Evolutionary conservation across 2,797 vertebrate species (phyloP), one percentile per base, ranked within the genome.

Genomic region (Helicolenus hilgendorfi): DNA sequence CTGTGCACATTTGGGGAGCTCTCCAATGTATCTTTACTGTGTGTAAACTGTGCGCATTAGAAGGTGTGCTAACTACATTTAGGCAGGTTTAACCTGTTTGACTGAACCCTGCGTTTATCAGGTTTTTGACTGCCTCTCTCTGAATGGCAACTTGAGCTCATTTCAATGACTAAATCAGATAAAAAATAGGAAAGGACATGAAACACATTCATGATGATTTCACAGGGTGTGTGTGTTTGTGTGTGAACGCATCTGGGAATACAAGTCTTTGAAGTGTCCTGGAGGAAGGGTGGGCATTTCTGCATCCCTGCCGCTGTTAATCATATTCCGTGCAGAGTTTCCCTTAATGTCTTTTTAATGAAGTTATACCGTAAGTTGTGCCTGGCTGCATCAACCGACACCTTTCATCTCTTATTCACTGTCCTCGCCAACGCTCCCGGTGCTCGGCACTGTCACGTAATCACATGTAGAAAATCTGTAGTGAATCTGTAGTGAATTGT

Each of bases 221-320:
- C 27, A 29, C 35, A 11, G 53, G 20, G 55, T 58, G 53, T 27
- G 31, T 56, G 35, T 29, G 62, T 60, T 24, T 65, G 33, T 11
- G 20, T 7, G 69, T n/a, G 13, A 2, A 5, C 1, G 69, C 31
- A 55, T 49, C 26, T 20, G 75, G 33, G 22, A 26, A 33, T 15
- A 7, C 2, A 60, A 14, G 59, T 65, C 84, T 92, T 81, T 91
- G 81, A 93, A 83, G 86, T 84, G 35, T 77, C n/a, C 70, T 31
- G 41, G 72, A 71, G 60, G 69, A 77, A 60, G 73, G 80, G 58
- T 67, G 80, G 70, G 75, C 10, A 59, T 68, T 29, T 62, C 27
- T 74, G 53, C 76, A 38, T 33, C 76, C 29, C 60, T 27, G 33
- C 49, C 1, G 1, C 49, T 55, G 59, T 36, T 84, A 72, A 84